A percentile compares a stretch with the other conserved stretches of the same genome.
Evolutionary conservation across 2,113 vertebrate genomes (phyloP).

Genomic region (Vulpes lagopus): DNA sequence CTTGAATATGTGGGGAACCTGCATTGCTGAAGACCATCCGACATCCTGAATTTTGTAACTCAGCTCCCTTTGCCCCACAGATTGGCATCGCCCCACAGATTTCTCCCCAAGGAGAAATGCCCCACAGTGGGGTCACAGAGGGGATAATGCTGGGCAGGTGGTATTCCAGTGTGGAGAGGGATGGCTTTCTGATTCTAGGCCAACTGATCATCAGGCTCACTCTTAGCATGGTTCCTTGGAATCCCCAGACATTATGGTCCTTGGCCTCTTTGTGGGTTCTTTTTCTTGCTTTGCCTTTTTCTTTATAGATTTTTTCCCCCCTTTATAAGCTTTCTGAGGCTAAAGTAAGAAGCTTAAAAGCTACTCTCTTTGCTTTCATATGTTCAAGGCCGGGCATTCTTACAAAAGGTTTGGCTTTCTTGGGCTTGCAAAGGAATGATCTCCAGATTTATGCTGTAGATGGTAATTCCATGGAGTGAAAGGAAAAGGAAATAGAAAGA

Average conservation of each 20-base stretch:
- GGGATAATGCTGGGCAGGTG: fast-evolving
- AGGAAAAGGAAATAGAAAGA: slow-evolving; percentile 29
- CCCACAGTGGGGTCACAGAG: fast-evolving
- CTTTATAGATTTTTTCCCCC: background rate
- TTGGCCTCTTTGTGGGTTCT: background rate
- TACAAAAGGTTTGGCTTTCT: background rate
- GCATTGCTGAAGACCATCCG: background rate
- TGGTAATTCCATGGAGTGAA: background rate
- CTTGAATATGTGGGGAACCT: background rate
- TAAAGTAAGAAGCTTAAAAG: slow-evolving; percentile 45
- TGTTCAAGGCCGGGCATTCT: background rate
- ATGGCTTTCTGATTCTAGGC: background rate
- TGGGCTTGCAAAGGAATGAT: background rate
- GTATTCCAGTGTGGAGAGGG: background rate
- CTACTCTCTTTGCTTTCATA: background rate
- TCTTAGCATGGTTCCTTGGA: background rate
- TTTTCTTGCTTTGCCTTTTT: background rate
- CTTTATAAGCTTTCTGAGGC: background rate
- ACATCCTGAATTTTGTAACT: background rate
- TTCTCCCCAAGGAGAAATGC: background rate
- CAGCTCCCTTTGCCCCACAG: background rate
- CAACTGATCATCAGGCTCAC: too few species aligned
- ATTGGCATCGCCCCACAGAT: too few species aligned
- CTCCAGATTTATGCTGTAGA: background rate
- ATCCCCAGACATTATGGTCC: background rate